Conservation (phyloP, 2,113 vertebrate species). For the Gymnorhina tibicen region DNA sequence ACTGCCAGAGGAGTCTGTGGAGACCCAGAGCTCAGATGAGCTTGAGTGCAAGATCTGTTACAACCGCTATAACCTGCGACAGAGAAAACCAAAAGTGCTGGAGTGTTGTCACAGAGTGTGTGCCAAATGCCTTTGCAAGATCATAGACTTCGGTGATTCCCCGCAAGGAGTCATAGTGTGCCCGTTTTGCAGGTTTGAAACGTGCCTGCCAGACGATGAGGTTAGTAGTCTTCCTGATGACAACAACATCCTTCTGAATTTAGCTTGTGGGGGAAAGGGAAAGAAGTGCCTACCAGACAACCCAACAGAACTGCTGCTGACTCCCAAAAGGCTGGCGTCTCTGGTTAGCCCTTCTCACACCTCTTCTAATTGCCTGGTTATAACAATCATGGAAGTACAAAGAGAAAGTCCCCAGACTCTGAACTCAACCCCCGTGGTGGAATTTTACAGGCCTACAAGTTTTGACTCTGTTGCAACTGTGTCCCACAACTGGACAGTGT, state of each 20-base stretch:
- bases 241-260: slow-evolving; percentile 82
- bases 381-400: slow-evolving; percentile 95
- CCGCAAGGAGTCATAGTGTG: slow-evolving; percentile 85
- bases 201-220: slow-evolving; percentile 79
- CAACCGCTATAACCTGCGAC: slow-evolving; percentile 82
- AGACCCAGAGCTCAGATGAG: slow-evolving; percentile 78
- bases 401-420: slow-evolving; percentile 68
- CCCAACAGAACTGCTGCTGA: slow-evolving; percentile 84
- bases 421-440: slow-evolving; percentile 68
- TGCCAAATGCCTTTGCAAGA: slow-evolving; percentile 89
- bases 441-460: slow-evolving; percentile 81
- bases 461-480: slow-evolving; percentile 87
- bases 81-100: slow-evolving; percentile 87
- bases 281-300: slow-evolving; percentile 79
- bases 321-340: slow-evolving; percentile 81
- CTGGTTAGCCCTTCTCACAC: slow-evolving; percentile 79
- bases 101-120: slow-evolving; percentile 91
- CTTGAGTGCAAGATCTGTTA: slow-evolving; percentile 98
- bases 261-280: slow-evolving; percentile 80
- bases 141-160: slow-evolving; percentile 87
- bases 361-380: slow-evolving; percentile 88
- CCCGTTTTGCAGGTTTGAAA: slow-evolving; percentile 91
- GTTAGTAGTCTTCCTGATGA: slow-evolving; percentile 87
- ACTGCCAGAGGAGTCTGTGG: slow-evolving; percentile 58
- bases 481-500: slow-evolving; percentile 85